Percentiles rank a stretch among this genome's conserved stretches.
phyloP scores from a whole-genome alignment of 2,888 invertebrate species.

The Fragum fragum region DNA sequence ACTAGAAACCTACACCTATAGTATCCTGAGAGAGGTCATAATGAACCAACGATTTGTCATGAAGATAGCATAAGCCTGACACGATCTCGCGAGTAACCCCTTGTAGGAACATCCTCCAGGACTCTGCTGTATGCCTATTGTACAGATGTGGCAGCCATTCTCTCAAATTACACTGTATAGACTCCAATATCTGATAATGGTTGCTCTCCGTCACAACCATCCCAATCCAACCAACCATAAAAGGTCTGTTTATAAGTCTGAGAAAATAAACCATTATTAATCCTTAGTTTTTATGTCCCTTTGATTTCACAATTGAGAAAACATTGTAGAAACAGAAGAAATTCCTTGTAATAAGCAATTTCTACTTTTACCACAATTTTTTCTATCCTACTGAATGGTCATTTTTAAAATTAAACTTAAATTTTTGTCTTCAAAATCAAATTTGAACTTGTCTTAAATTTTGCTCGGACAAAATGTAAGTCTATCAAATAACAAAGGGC shows the following conservation, averaged over 20 bases:
- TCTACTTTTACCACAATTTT: no score
- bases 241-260: conserved; percentile 46
- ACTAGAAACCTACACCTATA: conserved; percentile 65
- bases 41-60: conserved; percentile 68
- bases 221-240: conserved; percentile 54
- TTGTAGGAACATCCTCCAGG: conserved; percentile 48
- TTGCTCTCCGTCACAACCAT: conserved; percentile 53
- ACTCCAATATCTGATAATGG: conserved; percentile 68
- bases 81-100: conserved; percentile 64
- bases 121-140: conserved; percentile 41
- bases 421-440: no score
- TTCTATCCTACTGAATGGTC: no score
- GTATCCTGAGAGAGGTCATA: conserved; percentile 76
- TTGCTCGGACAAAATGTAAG: no score
- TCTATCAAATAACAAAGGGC: no score
- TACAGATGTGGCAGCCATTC: conserved; percentile 36
- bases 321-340: no score
- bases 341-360: no score
- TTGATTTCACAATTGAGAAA: no score
- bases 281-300: no score
- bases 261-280: conserved; percentile 35
- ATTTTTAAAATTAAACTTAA: no score
- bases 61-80: conserved; percentile 71
- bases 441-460: no score
- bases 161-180: conserved; percentile 66